Base-by-base conservation (phyloP, 2,113 vertebrate species). In the Xiphophorus couchianus region DNA sequence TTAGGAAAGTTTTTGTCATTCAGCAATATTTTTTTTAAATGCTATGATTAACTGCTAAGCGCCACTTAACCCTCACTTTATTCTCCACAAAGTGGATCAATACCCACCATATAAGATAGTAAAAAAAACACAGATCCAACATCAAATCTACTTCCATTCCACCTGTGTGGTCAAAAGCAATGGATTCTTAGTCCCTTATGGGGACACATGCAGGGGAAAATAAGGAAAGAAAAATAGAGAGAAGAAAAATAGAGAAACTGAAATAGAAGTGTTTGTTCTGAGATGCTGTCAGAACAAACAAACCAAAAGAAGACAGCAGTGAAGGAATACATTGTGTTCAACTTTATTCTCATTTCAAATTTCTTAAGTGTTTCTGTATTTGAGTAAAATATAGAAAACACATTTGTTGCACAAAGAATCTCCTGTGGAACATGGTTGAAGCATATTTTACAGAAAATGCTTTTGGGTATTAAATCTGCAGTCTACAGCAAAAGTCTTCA, bases 101-200 rank as follows among this genome's bases (percentile, higher is more conserved):
- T 88, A 84, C 54, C 42, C 61, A 63, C 66, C 54, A 35, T 51
- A 67, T 73, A 80, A 87, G 84, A 76, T 75, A 84, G 76, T 80
- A 90, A 78, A 87, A 33, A 7, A 33, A 33, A 31, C 12, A 22
- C 66, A 75, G 71, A 33, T 69, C 81, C 75, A 81, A 83, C 73
- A 71, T 70, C 73, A 82, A 74, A 84, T 75, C 80, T 76, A 72
- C 74, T 64, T 80, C 69, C 12, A 69, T 68, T 84, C 83, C 76
- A 88, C 87, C 67, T 86, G 84, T 82, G 86, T 68, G 87, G 83
- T 83, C 87, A 67, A 73, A 75, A 84, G 87, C 80, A 65, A 78
- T 77, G 37, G 67, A 76, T 82, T 82, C 61, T 69, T n/a, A 11
- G 69, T 84, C 73, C 81, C 81, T 74, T 33, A 2, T 77, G 77